Conservation (phyloP, 2,888 invertebrate species). For the Zygaena filipendulae region DNA sequence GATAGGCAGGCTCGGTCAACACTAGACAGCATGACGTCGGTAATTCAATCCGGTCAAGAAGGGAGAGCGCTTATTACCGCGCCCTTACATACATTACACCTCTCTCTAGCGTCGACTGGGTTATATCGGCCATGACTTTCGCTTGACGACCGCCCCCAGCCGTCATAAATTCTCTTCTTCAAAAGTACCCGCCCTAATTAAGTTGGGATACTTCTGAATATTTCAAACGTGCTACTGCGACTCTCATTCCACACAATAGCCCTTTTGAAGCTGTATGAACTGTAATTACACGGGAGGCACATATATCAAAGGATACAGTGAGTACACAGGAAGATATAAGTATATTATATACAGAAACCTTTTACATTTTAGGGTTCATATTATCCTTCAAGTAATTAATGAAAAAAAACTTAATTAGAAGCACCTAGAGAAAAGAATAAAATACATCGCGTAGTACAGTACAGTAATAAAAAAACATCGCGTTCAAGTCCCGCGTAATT, state of each 20-base stretch:
- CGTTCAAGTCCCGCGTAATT: too few species aligned
- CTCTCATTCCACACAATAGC: slow-evolving; percentile 22
- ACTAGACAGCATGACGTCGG: slow-evolving; percentile 48
- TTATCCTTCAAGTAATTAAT: too few species aligned
- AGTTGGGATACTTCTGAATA: slow-evolving; percentile 44
- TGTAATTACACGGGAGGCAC: slow-evolving; percentile 28
- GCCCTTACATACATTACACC: slow-evolving; percentile 43
- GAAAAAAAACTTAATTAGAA: too few species aligned
- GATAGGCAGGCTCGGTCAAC: slow-evolving; percentile 33
- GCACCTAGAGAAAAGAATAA: too few species aligned
- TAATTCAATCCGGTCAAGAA: slow-evolving; percentile 47
- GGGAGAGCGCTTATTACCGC: slow-evolving; percentile 36
- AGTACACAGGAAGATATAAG: too few species aligned
- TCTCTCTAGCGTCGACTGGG: slow-evolving; percentile 28
- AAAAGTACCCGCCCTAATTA: slow-evolving; percentile 46
- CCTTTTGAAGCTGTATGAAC: slow-evolving; percentile 27
- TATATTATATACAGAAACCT: too few species aligned
- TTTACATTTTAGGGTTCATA: too few species aligned
- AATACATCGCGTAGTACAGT: too few species aligned
- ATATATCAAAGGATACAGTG: slow-evolving; percentile 31
- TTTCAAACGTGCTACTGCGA: slow-evolving; percentile 28
- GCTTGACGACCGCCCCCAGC: slow-evolving; percentile 27
- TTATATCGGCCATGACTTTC: slow-evolving; percentile 38
- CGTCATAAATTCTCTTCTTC: slow-evolving; percentile 38
- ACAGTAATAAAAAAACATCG: not conserved